Evolutionary conservation across 2,113 vertebrate species (phyloP).

Genomic region (Climacteris rufus): DNA sequence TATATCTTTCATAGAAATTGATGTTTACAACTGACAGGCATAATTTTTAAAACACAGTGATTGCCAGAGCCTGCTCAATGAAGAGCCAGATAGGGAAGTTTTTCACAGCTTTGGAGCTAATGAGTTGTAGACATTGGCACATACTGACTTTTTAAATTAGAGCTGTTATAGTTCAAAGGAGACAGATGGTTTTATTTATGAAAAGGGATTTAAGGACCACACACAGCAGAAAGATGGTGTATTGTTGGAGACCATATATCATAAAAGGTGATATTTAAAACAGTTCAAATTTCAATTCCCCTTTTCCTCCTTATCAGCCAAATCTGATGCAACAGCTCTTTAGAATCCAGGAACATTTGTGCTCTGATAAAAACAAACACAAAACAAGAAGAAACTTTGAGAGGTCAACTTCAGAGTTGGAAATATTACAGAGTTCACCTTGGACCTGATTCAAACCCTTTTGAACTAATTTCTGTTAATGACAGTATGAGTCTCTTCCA

Average conservation of each 20-base stretch:
- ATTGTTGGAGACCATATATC: not conserved
- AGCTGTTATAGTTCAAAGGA: slow-evolving; percentile 37
- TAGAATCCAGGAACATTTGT: not conserved
- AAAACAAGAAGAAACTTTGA: not conserved
- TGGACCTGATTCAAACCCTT: not conserved
- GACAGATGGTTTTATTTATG: slow-evolving; percentile 53
- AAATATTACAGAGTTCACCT: not conserved
- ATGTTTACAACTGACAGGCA: not conserved
- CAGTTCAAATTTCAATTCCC: not conserved
- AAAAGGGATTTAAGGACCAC: slow-evolving; percentile 12
- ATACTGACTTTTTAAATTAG: slow-evolving; percentile 33
- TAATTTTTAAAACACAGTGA: not conserved
- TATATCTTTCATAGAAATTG: not conserved
- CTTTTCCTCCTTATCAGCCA: not conserved
- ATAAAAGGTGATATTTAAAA: not conserved
- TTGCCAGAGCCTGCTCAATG: not conserved
- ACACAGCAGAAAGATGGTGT: not conserved
- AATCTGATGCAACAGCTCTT: not conserved
- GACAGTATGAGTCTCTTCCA: not conserved
- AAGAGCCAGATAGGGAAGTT: not conserved
- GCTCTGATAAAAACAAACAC: not conserved
- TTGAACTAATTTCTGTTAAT: not conserved
- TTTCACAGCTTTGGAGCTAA: slow-evolving; percentile 43
- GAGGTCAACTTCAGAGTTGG: not conserved
- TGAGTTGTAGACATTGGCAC: slow-evolving; percentile 46